Evolutionary conservation across 1,140 invertebrate genomes (phyloP).

Genomic region (Hydropsyche tenuis): DNA sequence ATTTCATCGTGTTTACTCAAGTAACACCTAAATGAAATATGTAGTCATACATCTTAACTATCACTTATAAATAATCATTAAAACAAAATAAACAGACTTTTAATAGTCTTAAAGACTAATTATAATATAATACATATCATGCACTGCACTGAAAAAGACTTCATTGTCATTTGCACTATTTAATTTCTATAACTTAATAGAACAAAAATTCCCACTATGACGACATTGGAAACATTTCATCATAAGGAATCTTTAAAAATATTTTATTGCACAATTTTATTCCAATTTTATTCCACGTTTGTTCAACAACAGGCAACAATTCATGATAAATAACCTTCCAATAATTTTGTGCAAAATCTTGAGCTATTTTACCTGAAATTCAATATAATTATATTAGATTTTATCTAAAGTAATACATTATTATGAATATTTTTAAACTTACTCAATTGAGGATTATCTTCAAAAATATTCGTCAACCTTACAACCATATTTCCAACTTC

Average conservation of each 20-base stretch:
- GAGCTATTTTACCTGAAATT: constrained; percentile 62
- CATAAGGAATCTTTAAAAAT: constrained; percentile 59
- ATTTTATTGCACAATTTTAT: constrained; percentile 56
- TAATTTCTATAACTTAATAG: too few relatives aligned
- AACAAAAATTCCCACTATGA: too few relatives aligned
- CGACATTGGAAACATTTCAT: constrained; percentile 53
- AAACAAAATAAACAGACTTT: too few relatives aligned
- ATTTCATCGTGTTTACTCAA: too few relatives aligned
- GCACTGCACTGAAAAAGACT: too few relatives aligned
- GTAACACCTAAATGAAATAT: too few relatives aligned
- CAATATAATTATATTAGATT: not conserved
- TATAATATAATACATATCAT: too few relatives aligned
- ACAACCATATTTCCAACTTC: constrained; percentile 66
- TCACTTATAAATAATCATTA: too few relatives aligned
- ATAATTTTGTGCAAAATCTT: constrained; percentile 64
- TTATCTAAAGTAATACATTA: not conserved
- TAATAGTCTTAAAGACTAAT: too few relatives aligned
- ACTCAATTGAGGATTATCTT: constrained; percentile 66
- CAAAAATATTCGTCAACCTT: constrained; percentile 63
- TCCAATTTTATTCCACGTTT: constrained; percentile 62
- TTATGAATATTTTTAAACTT: constrained; percentile 53
- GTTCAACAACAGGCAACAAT: constrained; percentile 62
- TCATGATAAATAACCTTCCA: constrained; percentile 66
- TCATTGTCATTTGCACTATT: too few relatives aligned
- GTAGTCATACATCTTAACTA: too few relatives aligned